Conservation (phyloP, 2,113 vertebrate species). For the Todiramphus chloris region DNA sequence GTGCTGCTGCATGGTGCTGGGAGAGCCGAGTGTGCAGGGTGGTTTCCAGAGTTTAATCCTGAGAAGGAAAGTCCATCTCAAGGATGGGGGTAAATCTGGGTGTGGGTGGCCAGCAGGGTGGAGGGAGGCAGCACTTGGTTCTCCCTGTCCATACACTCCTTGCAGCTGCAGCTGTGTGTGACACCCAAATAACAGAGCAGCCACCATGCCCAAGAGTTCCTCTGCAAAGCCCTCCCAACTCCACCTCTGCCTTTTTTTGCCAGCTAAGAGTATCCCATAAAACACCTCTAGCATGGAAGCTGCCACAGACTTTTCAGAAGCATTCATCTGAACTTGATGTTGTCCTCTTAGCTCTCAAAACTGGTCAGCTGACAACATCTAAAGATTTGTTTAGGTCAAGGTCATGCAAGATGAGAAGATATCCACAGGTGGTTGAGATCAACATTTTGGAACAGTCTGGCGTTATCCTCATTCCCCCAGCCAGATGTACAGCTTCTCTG, state of each 20-base stretch:
- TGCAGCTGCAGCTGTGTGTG: background rate
- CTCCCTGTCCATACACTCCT: rapidly evolving
- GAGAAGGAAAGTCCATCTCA: background rate
- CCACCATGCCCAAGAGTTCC: rapidly evolving
- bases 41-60: background rate
- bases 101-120: rapidly evolving
- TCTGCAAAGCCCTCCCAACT: background rate
- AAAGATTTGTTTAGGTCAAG: conserved; percentile 96
- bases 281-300: background rate
- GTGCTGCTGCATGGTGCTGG: too few relatives aligned
- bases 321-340: conserved; percentile 87
- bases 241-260: background rate
- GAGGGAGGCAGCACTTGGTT: background rate
- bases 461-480: conserved; percentile 88
- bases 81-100: too few relatives aligned
- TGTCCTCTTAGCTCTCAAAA: conserved; percentile 90
- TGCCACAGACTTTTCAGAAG: background rate
- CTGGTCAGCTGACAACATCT: conserved; percentile 96
- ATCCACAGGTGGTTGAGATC: conserved; percentile 97
- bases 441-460: conserved; percentile 99
- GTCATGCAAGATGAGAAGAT: conserved; percentile 96
- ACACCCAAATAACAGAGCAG: background rate
- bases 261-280: background rate
- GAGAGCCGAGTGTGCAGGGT: rapidly evolving
- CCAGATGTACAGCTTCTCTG: too few relatives aligned